A percentile compares a stretch with the other conserved stretches of the same genome.
Evolutionary conservation across 2,113 vertebrate species (phyloP).

Genomic region (Anoura caudifer): DNA sequence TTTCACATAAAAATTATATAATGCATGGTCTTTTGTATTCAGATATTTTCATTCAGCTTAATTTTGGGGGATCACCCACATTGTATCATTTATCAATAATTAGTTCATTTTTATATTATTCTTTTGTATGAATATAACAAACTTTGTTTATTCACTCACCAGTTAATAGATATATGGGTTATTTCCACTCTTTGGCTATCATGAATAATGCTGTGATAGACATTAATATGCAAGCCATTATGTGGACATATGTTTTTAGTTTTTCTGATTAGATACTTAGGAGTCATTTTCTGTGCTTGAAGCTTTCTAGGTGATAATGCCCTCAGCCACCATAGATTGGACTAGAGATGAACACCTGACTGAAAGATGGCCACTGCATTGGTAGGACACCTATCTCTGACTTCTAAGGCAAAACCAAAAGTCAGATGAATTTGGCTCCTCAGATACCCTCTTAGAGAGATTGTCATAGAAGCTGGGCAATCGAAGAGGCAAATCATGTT

Average conservation of each 20-base stretch:
- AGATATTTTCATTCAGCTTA: background rate
- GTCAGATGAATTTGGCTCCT: background rate
- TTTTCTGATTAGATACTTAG: conserved; percentile 2
- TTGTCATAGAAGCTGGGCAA: background rate
- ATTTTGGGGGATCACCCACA: background rate
- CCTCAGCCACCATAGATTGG: background rate
- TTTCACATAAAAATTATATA: background rate
- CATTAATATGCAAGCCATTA: background rate
- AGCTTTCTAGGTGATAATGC: background rate
- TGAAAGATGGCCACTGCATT: background rate
- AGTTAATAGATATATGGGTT: background rate
- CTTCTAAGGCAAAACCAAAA: background rate
- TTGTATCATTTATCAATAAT: background rate
- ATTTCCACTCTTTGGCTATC: background rate
- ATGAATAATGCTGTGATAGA: background rate
- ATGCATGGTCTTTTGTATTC: background rate
- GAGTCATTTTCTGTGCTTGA: background rate
- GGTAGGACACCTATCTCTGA: background rate
- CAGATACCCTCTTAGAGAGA: background rate
- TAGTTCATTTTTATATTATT: conserved; percentile 21
- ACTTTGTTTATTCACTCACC: background rate
- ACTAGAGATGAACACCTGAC: background rate
- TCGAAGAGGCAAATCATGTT: background rate
- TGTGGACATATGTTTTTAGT: background rate
- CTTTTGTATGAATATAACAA: background rate